phyloP scores from a whole-genome alignment of 2,888 invertebrate species.

The Macaria notata region DNA sequence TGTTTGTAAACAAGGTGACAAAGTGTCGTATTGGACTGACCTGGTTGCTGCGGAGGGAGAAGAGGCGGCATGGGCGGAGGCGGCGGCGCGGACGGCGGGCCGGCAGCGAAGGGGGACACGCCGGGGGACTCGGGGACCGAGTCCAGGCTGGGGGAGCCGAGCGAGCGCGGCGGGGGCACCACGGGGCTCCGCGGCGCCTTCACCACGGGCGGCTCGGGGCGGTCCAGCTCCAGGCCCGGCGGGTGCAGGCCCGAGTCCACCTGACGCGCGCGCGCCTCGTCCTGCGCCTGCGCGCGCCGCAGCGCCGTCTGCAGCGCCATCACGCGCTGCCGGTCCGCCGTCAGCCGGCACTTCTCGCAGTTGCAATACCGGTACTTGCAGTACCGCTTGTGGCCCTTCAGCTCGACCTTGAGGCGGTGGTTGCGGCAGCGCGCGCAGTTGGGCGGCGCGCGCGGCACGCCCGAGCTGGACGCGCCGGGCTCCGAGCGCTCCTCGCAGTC shows the following conservation, averaged over 20 bases:
- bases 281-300: conserved; percentile 92
- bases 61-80: conserved; percentile 65
- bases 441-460: conserved; percentile 90
- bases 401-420: conserved; percentile 92
- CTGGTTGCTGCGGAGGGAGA: conserved; percentile 72
- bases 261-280: conserved; percentile 85
- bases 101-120: conserved; percentile 68
- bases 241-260: conserved; percentile 65
- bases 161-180: conserved; percentile 59
- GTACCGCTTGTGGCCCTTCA: conserved; percentile 96
- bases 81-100: conserved; percentile 76
- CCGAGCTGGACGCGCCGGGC: conserved; percentile 78
- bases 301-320: conserved; percentile 95
- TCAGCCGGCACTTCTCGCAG: conserved; percentile 93
- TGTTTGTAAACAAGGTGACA: conserved; percentile 6
- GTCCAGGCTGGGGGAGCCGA: conserved; percentile 69
- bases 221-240: conserved; percentile 69
- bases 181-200: conserved; percentile 70
- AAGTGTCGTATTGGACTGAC: conserved; percentile 51
- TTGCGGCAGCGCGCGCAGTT: conserved; percentile 96
- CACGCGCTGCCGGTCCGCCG: conserved; percentile 92
- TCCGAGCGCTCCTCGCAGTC: conserved; percentile 76
- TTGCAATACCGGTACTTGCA: conserved; percentile 92
- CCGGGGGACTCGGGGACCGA: conserved; percentile 72
- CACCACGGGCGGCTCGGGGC: conserved; percentile 71